A percentile compares a stretch with the other conserved stretches of the same genome.
These are phyloP conservation scores for Philypnodon macrostomus DNA, from an alignment of 2,797 vertebrate genomes.

Conservation along the genomic window DNA sequence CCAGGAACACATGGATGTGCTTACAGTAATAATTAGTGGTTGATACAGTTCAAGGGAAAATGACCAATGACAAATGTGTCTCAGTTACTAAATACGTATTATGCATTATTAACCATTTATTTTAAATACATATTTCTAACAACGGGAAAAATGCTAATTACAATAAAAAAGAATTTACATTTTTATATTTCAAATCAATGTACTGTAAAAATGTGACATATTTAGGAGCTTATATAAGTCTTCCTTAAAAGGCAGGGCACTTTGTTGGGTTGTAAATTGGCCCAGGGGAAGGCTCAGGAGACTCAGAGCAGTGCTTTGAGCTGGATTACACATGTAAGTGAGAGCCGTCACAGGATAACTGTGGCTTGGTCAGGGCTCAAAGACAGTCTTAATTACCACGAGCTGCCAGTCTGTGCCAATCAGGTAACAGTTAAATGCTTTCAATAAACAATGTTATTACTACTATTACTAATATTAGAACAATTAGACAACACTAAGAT, in stretches of 20 bases:
- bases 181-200: too few relatives aligned
- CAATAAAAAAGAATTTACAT: too few relatives aligned
- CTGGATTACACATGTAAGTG: constrained; percentile 55
- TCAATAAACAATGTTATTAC: constrained; percentile 8
- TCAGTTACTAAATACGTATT: too few relatives aligned
- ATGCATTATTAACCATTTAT: too few relatives aligned
- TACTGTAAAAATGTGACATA: constrained; percentile 38
- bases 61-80: too few relatives aligned
- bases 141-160: too few relatives aligned
- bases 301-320: constrained; percentile 40
- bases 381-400: constrained; percentile 23
- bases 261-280: constrained; percentile 54
- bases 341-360: constrained; percentile 36
- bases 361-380: constrained; percentile 16
- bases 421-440: constrained; percentile 1
- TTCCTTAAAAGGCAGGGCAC: constrained; percentile 67
- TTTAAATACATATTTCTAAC: too few relatives aligned
- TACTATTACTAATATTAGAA: background rate
- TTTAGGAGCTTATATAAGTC: constrained; percentile 60
- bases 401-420: constrained; percentile 5
- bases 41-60: background rate
- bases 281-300: constrained; percentile 48
- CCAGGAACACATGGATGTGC: background rate
- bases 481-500: background rate
- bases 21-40: background rate